phyloP scores from a whole-genome alignment of 2,113 vertebrate species.

The Oceanodroma tethys region DNA sequence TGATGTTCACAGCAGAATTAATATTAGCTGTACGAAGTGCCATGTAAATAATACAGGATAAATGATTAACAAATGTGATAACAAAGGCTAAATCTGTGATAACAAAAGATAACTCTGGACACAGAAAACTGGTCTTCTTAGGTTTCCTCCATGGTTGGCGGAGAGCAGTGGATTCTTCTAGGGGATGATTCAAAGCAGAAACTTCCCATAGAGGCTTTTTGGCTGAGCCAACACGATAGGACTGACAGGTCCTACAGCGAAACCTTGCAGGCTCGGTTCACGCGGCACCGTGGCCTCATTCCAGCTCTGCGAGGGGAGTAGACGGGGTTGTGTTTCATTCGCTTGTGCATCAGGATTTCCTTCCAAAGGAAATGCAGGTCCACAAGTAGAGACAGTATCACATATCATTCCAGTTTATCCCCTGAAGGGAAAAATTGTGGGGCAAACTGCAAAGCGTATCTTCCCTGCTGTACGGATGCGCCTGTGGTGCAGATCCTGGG shows the following conservation, averaged over 20 bases:
- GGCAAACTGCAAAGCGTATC: background rate
- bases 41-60: background rate
- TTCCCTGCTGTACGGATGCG: background rate
- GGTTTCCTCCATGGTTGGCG: background rate
- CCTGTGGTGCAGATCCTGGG: background rate
- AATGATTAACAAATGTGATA: slow-evolving; percentile 10
- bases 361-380: background rate
- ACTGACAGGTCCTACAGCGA: background rate
- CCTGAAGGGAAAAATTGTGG: background rate
- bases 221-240: background rate
- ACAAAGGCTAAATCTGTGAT: background rate
- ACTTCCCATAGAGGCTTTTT: background rate
- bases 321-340: background rate
- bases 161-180: background rate
- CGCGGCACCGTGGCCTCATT: background rate
- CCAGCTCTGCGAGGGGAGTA: background rate
- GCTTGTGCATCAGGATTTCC: background rate
- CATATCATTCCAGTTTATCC: background rate
- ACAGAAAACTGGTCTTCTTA: background rate
- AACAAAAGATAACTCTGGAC: background rate
- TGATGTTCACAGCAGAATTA: background rate
- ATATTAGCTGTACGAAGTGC: background rate
- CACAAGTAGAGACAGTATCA: background rate
- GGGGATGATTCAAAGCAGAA: background rate
- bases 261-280: background rate